A percentile compares a stretch with the other conserved stretches of the same genome.
Conservation (phyloP, 2,888 invertebrate genomes). For the Drosophila diplacantha region DNA sequence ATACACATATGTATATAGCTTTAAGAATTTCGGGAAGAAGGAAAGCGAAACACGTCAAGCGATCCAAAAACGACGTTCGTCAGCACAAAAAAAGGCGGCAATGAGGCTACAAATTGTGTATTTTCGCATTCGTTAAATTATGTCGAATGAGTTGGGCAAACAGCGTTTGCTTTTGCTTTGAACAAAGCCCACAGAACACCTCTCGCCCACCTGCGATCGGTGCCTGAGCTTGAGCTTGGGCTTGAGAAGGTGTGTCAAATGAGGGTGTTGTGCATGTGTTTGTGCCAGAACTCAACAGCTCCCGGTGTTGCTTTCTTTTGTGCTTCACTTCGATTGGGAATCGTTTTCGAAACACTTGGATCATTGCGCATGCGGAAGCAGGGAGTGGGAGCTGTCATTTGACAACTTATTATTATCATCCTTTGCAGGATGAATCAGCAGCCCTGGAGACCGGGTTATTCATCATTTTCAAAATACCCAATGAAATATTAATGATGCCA, state of each 20-base stretch:
- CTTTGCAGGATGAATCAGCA: conserved; percentile 28
- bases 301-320: conserved; percentile 61
- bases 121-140: conserved; percentile 55
- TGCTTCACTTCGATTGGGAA: conserved; percentile 20
- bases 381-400: conserved; percentile 14
- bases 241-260: conserved; percentile 32
- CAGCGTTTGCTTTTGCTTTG: conserved; percentile 27
- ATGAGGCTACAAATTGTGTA: conserved; percentile 61
- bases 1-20: not conserved
- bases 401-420: conserved; percentile 26
- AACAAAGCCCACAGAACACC: conserved; percentile 35
- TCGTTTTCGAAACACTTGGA: conserved; percentile 11
- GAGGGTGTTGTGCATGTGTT: conserved; percentile 43
- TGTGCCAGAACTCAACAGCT: conserved; percentile 32
- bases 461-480: conserved; percentile 28
- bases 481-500: conserved; percentile 12
- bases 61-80: conserved; percentile 9
- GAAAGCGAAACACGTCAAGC: conserved; percentile 4
- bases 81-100: conserved; percentile 37
- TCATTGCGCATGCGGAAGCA: conserved; percentile 51
- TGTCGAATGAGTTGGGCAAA: conserved; percentile 68
- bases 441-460: conserved; percentile 13
- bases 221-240: not conserved
- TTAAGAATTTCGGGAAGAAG: conserved; percentile 9
- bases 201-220: conserved; percentile 25